Evolutionary conservation across 2,113 vertebrate species (phyloP).

Genomic region (Perognathus longimembris): DNA sequence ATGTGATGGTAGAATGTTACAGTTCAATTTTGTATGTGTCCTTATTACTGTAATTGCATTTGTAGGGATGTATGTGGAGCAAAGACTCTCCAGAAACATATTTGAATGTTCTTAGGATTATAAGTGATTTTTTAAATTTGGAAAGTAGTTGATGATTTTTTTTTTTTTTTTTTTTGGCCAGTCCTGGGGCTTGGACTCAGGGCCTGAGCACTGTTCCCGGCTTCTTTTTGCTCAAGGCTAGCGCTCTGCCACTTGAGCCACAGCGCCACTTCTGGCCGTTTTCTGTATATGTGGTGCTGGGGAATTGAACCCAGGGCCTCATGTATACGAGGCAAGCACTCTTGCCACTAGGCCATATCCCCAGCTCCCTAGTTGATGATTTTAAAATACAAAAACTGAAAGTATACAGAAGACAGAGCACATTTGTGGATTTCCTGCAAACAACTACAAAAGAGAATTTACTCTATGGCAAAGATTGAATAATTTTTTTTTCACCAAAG

Average conservation of each 20-base stretch:
- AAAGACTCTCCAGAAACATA: conserved; percentile 45
- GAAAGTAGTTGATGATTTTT: conserved; percentile 3
- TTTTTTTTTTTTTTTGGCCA: too few species aligned
- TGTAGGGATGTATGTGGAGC: background rate
- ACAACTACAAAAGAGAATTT: background rate
- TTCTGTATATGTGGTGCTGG: too few species aligned
- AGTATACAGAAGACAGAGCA: background rate
- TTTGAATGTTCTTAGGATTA: conserved; percentile 5
- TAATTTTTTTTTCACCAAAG: conserved; percentile 4
- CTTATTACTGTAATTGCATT: conserved; percentile 13
- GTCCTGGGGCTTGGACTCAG: too few species aligned
- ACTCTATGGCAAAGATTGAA: background rate
- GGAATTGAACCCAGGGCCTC: too few species aligned
- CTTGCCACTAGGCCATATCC: too few species aligned
- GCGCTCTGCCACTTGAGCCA: too few species aligned
- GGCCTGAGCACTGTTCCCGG: too few species aligned
- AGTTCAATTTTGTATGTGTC: background rate
- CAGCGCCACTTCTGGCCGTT: too few species aligned
- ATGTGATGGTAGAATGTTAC: background rate
- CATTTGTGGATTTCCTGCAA: conserved; percentile 21
- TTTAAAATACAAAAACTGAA: conserved; percentile 46
- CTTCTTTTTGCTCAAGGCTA: too few species aligned
- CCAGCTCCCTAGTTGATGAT: too few species aligned
- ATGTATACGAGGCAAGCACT: too few species aligned
- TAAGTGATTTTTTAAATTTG: conserved; percentile 23